A percentile compares a stretch with the other conserved stretches of the same genome.
Conservation (phyloP, 2,888 invertebrate genomes). For the Periphyllus acericola region DNA sequence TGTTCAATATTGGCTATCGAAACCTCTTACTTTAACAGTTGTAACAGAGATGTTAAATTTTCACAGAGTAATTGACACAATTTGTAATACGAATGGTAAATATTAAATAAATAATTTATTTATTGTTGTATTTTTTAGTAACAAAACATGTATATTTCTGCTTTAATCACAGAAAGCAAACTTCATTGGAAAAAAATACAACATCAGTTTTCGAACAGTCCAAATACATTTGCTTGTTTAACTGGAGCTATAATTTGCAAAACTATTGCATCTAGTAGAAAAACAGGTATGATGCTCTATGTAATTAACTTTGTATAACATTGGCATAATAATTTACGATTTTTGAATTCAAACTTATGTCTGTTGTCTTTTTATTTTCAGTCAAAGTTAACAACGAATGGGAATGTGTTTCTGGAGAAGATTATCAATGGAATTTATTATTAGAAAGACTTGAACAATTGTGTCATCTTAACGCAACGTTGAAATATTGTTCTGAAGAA, state of each 20-base stretch:
- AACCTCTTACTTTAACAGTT: slow-evolving; percentile 68
- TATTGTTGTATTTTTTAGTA: slow-evolving; percentile 22
- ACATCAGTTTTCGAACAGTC: slow-evolving; percentile 62
- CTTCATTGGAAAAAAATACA: slow-evolving; percentile 62
- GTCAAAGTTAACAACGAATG: slow-evolving; percentile 61
- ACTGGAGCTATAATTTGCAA: slow-evolving; percentile 86
- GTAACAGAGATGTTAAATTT: slow-evolving; percentile 76
- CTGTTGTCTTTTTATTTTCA: slow-evolving; percentile 11
- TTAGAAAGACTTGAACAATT: slow-evolving; percentile 91
- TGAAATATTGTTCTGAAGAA: slow-evolving; percentile 54
- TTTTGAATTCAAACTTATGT: neutral
- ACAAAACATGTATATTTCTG: slow-evolving; percentile 31
- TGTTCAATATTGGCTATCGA: slow-evolving; percentile 78
- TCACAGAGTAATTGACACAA: slow-evolving; percentile 73
- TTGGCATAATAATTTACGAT: slow-evolving; percentile 2
- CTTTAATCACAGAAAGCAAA: slow-evolving; percentile 59
- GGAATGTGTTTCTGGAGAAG: slow-evolving; percentile 63
- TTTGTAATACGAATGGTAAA: slow-evolving; percentile 74
- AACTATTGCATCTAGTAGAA: slow-evolving; percentile 71
- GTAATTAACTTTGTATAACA: neutral
- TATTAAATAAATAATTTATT: slow-evolving; percentile 53
- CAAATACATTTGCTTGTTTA: slow-evolving; percentile 79
- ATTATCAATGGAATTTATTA: slow-evolving; percentile 86
- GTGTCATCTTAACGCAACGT: slow-evolving; percentile 74
- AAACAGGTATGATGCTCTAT: slow-evolving; percentile 22